Base-by-base conservation (phyloP, 2,113 vertebrate genomes). In the Callaeas wilsoni region DNA sequence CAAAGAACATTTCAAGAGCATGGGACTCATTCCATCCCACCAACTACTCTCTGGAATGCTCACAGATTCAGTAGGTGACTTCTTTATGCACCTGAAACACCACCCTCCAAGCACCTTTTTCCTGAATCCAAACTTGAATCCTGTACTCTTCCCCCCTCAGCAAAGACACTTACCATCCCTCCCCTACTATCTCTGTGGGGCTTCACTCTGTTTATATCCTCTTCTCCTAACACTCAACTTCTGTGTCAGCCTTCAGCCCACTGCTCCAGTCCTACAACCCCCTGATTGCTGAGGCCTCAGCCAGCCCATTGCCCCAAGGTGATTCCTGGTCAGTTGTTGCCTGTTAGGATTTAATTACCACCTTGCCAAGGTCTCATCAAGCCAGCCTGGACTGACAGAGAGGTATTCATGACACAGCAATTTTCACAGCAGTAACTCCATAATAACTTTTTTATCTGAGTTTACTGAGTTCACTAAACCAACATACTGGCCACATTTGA, bases 31-130 rank as follows among this genome's bases (percentile, higher is more conserved):
- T 49, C 20, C 8, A 17, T 33, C 16, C 20, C 6, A 83, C 18
- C 19, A 70, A 8, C 10, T 67, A 4, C 27, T 8, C 18, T 65
- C 27, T 29, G 8, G 14, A 16, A 42, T 17, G 1, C 21, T 76
- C 39, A 37, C 10, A 53, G 20, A 44, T 59, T 55, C 77, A 77
- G 8, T 6, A 42, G 22, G 23, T 29, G 33, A 37, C n/a, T 62
- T 14, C 10, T 59, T 52, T 9, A 63, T 37, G 7, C 10, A 44
- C 13, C 42, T 81, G 9, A 81, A 82, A 33, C 30, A 26, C 3
- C 26, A 52, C 5, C 8, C 10, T 74, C 17, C 0, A 0, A n/a
- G 2, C 1, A 2, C 3, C 2, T 70, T 84, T 6, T 14, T 68
- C 16, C 50, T 47, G 29, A 30, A 44, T 78, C 11, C 35, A 81